These are phyloP conservation scores for Ferrisia virgata DNA, from an alignment of 2,888 invertebrate species.

Conservation along the genomic window DNA sequence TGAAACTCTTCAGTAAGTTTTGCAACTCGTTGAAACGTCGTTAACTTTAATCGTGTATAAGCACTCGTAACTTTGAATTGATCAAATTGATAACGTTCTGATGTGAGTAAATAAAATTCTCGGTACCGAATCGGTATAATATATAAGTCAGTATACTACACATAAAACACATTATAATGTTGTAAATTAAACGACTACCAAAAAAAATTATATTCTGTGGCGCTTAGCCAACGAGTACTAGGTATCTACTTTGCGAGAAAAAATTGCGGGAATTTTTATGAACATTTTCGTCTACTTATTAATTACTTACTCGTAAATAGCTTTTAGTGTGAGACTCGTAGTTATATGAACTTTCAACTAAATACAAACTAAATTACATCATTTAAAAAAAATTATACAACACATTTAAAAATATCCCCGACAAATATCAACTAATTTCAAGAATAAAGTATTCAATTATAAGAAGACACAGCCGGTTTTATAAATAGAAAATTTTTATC, in stretches of 20 bases:
- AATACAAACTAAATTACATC: background rate
- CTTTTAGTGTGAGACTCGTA: background rate
- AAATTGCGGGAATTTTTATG: background rate
- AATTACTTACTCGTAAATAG: background rate
- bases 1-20: background rate
- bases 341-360: background rate
- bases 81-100: background rate
- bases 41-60: background rate
- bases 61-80: background rate
- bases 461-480: background rate
- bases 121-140: too few species aligned
- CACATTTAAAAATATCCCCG: background rate
- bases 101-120: too few species aligned
- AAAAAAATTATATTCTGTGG: background rate
- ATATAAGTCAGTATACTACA: too few species aligned
- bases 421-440: background rate
- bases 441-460: background rate
- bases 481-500: too few species aligned
- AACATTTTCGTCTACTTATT: background rate
- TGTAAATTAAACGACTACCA: background rate
- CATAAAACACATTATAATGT: background rate
- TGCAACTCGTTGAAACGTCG: background rate
- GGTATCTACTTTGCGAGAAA: background rate
- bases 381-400: background rate
- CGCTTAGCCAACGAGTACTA: background rate